Evolutionary conservation across 2,113 vertebrate species (phyloP).

Genomic region (Tringa solitaria): DNA sequence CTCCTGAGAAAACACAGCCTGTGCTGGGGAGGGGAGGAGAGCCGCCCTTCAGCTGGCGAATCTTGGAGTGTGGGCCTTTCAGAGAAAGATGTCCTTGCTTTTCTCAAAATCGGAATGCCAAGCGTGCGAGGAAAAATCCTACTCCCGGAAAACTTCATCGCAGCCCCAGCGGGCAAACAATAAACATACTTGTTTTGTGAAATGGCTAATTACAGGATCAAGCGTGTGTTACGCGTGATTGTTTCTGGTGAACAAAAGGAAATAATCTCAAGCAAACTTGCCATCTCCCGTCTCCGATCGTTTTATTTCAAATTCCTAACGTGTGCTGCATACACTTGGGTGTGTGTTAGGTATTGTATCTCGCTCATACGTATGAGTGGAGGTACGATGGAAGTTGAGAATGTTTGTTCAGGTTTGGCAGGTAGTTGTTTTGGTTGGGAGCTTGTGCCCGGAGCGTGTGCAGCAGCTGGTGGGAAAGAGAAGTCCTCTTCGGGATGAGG

Average conservation of each 20-base stretch:
- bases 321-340: accelerated
- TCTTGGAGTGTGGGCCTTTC: background rate
- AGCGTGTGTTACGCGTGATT: background rate
- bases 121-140: background rate
- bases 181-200: background rate
- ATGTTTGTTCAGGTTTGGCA: background rate
- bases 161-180: background rate
- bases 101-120: background rate
- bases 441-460: background rate
- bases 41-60: background rate
- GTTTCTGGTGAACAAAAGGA: background rate
- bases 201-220: background rate
- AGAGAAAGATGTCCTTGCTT: accelerated
- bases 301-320: background rate
- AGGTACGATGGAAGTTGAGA: background rate
- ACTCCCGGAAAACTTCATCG: background rate
- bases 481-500: background rate
- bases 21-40: background rate
- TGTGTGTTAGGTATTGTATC: background rate
- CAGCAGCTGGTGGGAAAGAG: background rate
- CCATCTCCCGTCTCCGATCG: background rate
- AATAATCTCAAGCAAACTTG: too few relatives aligned
- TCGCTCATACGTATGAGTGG: accelerated
- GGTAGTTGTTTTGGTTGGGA: background rate
- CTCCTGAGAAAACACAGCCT: background rate